Percentiles rank a stretch among this genome's conserved stretches.
Conservation (phyloP, 2,888 invertebrate species). For the Campaea margaritaria region DNA sequence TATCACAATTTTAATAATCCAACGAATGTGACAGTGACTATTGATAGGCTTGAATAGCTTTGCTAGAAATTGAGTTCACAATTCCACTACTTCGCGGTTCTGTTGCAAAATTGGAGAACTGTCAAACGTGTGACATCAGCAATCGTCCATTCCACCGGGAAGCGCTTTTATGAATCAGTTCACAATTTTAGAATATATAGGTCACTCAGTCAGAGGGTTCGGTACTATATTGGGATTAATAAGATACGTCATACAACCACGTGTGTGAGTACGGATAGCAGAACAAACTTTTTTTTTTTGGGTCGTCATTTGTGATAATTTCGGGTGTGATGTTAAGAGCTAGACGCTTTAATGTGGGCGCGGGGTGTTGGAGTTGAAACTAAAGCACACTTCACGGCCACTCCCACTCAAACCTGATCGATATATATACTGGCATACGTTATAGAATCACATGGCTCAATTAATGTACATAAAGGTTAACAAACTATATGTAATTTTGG, state of each 20-base stretch:
- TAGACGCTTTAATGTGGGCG: no score
- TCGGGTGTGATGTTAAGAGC: no score
- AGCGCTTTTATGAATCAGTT: constrained; percentile 33
- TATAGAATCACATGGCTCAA: no score
- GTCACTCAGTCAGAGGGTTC: constrained; percentile 24
- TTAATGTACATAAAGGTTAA: no score
- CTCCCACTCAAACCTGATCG: no score
- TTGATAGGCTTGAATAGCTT: neutral
- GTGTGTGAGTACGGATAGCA: neutral
- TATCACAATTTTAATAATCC: constrained; percentile 5
- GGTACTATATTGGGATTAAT: neutral
- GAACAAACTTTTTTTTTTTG: no score
- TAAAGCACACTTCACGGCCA: no score
- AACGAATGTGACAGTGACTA: no score
- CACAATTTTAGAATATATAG: constrained; percentile 35
- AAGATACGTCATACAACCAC: neutral
- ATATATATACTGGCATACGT: no score
- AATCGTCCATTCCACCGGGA: constrained; percentile 36
- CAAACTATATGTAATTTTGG: neutral
- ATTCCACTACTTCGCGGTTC: neutral
- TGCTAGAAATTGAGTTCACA: neutral
- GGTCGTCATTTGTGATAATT: no score
- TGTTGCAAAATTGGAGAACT: constrained; percentile 18
- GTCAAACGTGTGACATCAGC: constrained; percentile 27
- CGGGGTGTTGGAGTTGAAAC: no score